Base-by-base conservation (phyloP, 2,888 invertebrate species). In the Aporophyla lueneburgensis region DNA sequence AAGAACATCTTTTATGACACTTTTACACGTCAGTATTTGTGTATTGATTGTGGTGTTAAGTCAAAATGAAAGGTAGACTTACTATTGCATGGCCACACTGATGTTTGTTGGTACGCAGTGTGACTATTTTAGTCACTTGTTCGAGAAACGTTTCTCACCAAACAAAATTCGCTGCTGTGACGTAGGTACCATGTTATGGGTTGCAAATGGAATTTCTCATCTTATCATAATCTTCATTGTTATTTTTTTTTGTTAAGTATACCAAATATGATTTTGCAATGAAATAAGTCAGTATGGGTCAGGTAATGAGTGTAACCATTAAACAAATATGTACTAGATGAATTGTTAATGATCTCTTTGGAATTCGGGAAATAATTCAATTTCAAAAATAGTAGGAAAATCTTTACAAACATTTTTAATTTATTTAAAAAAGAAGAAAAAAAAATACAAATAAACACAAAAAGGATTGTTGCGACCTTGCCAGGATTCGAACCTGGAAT, bases 401-500 rank as follows among this genome's bases (percentile, higher is more conserved):
- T 43, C 1, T 43, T 1, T 43, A 43, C 10, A 43, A 43, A 43
- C 0, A 43, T 43, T 10, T 46, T 24, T 6, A 4, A 24, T 6
- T 3, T 24, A 19, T 63, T 19, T 24, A 9, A 0, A 5, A 0
- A 0, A 19, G 1, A 1, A 3, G 12, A 14, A 21, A 51, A 19
- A 10, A 66, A 49, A 5, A n/a, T 2, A 10, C 0, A 66, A 51
- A 43, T 5, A 0, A n/a, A 33, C 33, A 21, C 65, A 80, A 88
- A 85, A 83, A 78, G n/a, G 0, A 0, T 0, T 2, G n/a, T 0
- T 1, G 85, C 97, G 97, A 97, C 96, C 97, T 95, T 97, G 97
- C 97, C 97, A 97, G 97, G 97, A 97, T 97, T 97, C 97, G 97
- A 97, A 97, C 97, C 97, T 97, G 97, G 97, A 97, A 97, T 97